A percentile compares a stretch with the other conserved stretches of the same genome.
phyloP scores from a whole-genome alignment of 2,113 vertebrate genomes.

The Grammomys dolichurus region DNA sequence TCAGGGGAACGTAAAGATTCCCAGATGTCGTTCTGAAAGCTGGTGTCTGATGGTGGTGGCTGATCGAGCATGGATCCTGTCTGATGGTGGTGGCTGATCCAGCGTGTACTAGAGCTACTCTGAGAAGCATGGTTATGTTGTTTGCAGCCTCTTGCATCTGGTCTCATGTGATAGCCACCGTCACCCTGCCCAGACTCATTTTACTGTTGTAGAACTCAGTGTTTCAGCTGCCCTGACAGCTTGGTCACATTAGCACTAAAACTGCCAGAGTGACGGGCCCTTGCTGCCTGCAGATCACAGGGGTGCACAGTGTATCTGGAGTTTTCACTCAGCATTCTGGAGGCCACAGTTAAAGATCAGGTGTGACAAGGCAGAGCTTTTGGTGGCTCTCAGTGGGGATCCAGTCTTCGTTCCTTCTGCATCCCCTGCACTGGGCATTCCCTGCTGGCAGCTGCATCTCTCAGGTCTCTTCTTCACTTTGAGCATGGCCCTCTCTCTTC shows the following conservation, averaged over 20 bases:
- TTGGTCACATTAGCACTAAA: fast-evolving
- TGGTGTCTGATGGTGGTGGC: fast-evolving
- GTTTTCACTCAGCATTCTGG: background rate
- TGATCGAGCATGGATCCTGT: too few species aligned
- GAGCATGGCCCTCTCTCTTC: fast-evolving
- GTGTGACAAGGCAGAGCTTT: fast-evolving
- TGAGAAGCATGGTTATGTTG: background rate
- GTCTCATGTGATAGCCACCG: background rate
- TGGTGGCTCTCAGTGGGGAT: fast-evolving
- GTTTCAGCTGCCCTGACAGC: background rate
- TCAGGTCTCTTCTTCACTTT: background rate
- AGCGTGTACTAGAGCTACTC: fast-evolving
- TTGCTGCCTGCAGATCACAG: background rate
- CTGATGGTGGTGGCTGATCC: fast-evolving
- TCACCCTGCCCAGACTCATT: background rate
- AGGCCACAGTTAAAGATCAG: background rate
- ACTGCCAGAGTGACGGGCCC: background rate
- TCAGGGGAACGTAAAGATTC: background rate
- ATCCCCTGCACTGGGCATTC: fast-evolving
- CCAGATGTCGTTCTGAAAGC: background rate
- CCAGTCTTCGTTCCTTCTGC: background rate
- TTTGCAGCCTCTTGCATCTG: fast-evolving
- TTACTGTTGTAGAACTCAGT: background rate
- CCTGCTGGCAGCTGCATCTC: background rate
- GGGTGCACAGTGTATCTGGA: background rate